Evolutionary conservation across 2,113 vertebrate species (phyloP), one percentile per base, ranked within the genome.

Genomic region (Labeo catla): DNA sequence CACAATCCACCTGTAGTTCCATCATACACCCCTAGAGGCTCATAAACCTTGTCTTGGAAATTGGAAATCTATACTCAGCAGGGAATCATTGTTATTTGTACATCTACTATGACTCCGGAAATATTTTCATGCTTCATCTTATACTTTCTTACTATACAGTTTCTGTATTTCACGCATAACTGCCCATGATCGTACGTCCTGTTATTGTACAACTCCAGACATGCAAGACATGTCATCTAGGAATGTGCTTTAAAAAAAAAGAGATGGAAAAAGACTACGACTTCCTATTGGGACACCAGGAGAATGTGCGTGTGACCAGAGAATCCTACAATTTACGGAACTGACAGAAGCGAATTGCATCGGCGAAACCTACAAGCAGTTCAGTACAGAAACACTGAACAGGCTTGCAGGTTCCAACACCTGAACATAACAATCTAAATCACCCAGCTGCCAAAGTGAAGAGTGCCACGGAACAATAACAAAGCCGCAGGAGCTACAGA

Each of bases 381-480:
- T 65, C 21, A 10, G 57, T 34, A 63, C 8, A 81, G 59, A 82
- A 82, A 82, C 63, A 82, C 23, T 81, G 47, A 82, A 52, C 81
- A 82, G 63, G 54, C 47, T 10, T 8, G 61, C 45, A 36, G 45
- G 12, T 68, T 68, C 63, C 63, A 52, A 4, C 47, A 70, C 63
- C 15, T 70, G 79, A 81, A 50, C 7, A 70, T 70, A 70, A 68
- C 80, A 82, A 50, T 19, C 23, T 52, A 82, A 82, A 82, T 82
- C 63, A 39, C 65, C 47, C 23, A 68, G 28, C 81, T 70, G 81
- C 63, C 47, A 82, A 52, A 82, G 43, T 4, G 23, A 49, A 82
- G 65, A 47, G 16, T 12, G 54, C 15, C 16, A 61, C 10, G 16
- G 10, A 80, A 49, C 59, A 81, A 82, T 52, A 82, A 68, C 45